Conservation (phyloP, 1,140 invertebrate species). For the Lepidurus arcticus region DNA sequence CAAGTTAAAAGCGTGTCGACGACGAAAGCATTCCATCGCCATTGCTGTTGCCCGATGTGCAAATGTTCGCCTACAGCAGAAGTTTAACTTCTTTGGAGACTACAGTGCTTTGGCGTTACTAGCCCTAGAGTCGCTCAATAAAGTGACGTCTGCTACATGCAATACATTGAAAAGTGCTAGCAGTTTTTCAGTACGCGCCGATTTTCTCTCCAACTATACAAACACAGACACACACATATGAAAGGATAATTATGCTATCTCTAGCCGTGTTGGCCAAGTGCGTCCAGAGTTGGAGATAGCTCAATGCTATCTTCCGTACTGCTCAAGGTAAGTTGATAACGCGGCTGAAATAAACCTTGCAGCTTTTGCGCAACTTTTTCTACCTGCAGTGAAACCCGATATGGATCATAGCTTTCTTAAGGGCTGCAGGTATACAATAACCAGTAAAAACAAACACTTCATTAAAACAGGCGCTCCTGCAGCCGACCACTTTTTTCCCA, state of each 20-base stretch:
- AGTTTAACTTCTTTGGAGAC: background rate
- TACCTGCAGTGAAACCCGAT: background rate
- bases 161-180: background rate
- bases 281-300: background rate
- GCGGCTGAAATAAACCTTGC: background rate
- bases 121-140: background rate
- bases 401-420: background rate
- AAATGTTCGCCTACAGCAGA: background rate
- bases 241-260: background rate
- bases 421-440: no score
- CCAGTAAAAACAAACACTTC: background rate
- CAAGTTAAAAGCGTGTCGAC: background rate
- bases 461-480: background rate
- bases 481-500: no score
- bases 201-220: background rate
- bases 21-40: background rate
- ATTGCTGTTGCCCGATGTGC: background rate
- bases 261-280: background rate
- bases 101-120: background rate
- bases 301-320: conserved; percentile 19
- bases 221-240: background rate
- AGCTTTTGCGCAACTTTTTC: background rate
- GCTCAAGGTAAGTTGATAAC: background rate
- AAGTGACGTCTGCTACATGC: background rate
- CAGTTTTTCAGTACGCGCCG: background rate